Evolutionary conservation across 2,113 vertebrate species (phyloP).

Genomic region (Odocoileus hemionus): DNA sequence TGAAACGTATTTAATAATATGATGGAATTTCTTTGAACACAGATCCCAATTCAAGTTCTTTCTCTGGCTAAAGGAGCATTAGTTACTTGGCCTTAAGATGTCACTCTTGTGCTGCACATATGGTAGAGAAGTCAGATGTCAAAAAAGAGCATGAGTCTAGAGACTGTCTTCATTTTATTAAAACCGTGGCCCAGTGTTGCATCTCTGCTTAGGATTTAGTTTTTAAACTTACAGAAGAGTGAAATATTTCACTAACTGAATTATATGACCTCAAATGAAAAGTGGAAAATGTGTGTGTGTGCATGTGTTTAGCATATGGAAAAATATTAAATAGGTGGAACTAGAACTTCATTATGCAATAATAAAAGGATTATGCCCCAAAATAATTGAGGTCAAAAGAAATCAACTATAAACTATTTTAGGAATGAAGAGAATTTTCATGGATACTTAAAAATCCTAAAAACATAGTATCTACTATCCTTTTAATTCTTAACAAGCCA

Average conservation of each 20-base stretch:
- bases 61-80: constrained; percentile 33
- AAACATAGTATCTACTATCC: background rate
- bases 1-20: constrained; percentile 32
- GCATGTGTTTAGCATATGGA: background rate
- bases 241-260: constrained; percentile 52
- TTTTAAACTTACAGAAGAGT: constrained; percentile 34
- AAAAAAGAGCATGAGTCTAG: background rate
- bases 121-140: background rate
- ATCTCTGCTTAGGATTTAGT: background rate
- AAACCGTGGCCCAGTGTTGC: constrained; percentile 52
- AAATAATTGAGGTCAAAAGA: constrained; percentile 21
- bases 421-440: constrained; percentile 5
- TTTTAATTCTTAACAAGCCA: constrained; percentile 16
- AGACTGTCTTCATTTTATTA: constrained; percentile 16
- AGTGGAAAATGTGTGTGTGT: background rate
- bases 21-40: background rate
- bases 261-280: constrained; percentile 2
- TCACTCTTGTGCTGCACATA: constrained; percentile 51
- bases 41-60: constrained; percentile 47
- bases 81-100: constrained; percentile 56
- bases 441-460: background rate
- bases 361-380: background rate
- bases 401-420: background rate
- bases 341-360: background rate
- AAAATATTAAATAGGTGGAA: constrained; percentile 1